Conservation (phyloP, 1,140 invertebrate species). For the Eupristina koningsbergeri region DNA sequence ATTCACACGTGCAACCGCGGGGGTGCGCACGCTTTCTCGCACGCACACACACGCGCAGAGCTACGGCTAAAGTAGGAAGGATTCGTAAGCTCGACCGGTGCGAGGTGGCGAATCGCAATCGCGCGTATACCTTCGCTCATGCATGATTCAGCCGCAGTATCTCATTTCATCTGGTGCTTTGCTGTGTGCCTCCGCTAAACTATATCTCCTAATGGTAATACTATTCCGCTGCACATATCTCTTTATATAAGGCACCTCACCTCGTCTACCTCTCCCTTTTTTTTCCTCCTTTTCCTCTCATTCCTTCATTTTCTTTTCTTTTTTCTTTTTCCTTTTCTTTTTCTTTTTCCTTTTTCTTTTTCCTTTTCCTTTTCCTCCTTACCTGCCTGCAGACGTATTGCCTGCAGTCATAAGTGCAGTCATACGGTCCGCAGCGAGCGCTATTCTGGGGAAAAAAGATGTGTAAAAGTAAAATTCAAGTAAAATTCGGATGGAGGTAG, state of each 20-base stretch:
- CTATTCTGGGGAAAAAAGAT: too few relatives aligned
- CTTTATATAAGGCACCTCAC: conserved; percentile 71
- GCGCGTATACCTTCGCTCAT: conserved; percentile 65
- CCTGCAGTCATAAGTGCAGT: conserved; percentile 3
- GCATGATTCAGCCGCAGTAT: conserved; percentile 74
- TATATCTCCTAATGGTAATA: conserved; percentile 74
- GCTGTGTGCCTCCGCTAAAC: conserved; percentile 66
- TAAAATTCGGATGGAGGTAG: too few relatives aligned
- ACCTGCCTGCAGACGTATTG: conserved; percentile 2
- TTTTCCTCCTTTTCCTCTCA: conserved; percentile 46
- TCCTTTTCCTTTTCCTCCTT: conserved; percentile 42
- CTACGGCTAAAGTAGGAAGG: conserved; percentile 52
- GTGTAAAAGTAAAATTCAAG: neutral
- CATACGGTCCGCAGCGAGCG: too few relatives aligned
- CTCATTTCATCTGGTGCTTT: conserved; percentile 72
- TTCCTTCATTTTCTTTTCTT: neutral
- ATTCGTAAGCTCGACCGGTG: conserved; percentile 37
- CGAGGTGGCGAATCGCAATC: conserved; percentile 63
- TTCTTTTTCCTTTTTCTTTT: neutral
- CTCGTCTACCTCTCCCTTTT: too few relatives aligned
- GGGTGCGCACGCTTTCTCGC: too few relatives aligned
- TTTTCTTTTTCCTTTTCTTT: conserved; percentile 40
- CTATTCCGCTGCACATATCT: conserved; percentile 71
- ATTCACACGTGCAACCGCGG: neutral
- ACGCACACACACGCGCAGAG: too few relatives aligned